Evolutionary conservation across 2,113 vertebrate genomes (phyloP).

Genomic region (Pelodiscus sinensis): DNA sequence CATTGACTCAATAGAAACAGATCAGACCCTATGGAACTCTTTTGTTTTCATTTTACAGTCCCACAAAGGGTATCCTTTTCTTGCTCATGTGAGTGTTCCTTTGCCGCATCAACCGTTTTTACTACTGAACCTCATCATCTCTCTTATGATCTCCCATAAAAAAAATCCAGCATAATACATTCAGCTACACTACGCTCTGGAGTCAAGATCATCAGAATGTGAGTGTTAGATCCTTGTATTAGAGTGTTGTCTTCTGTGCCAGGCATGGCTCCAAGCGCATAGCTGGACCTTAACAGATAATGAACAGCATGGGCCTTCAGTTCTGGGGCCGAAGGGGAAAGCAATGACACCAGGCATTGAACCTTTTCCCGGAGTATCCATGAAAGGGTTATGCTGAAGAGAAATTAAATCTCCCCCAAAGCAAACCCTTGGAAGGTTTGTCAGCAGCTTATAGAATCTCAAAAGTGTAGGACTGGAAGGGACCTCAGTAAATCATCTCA

Average conservation of each 20-base stretch:
- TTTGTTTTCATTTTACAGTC: not conserved
- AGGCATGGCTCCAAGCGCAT: not conserved
- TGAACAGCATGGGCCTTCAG: fast-evolving
- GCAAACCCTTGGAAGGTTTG: not conserved
- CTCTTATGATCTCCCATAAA: fast-evolving
- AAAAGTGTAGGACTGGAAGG: not conserved
- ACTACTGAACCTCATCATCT: fast-evolving
- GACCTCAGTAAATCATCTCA: not conserved
- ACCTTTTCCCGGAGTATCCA: not conserved
- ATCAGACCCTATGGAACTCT: not conserved
- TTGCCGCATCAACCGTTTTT: too few relatives aligned
- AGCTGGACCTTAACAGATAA: not conserved
- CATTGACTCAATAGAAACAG: fast-evolving
- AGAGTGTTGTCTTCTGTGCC: not conserved
- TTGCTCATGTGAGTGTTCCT: not conserved
- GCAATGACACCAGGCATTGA: not conserved
- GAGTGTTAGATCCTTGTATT: not conserved
- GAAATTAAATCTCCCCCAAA: not conserved
- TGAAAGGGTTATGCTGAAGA: not conserved
- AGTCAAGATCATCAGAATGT: not conserved
- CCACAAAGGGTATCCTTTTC: not conserved
- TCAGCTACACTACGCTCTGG: not conserved
- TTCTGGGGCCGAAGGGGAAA: not conserved
- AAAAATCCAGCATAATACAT: not conserved
- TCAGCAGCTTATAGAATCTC: not conserved